Conservation (phyloP, 2,797 vertebrate genomes). For the Galago senegalensis region DNA sequence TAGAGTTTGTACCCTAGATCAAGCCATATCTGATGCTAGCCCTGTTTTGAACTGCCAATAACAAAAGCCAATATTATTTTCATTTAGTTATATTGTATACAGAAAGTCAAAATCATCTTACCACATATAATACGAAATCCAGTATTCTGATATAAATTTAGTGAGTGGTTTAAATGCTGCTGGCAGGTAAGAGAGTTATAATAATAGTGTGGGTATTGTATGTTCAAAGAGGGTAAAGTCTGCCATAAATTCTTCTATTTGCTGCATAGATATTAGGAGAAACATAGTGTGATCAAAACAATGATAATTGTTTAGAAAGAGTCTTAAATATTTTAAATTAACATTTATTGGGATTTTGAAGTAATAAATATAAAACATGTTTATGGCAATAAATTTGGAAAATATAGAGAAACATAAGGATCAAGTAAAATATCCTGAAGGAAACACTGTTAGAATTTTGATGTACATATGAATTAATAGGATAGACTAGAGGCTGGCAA, state of each 20-base stretch:
- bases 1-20: background rate
- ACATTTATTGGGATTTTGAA: background rate
- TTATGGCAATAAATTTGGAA: background rate
- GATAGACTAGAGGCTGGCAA: background rate
- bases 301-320: background rate
- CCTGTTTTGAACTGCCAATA: background rate
- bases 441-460: background rate
- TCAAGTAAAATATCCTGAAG: constrained; percentile 20
- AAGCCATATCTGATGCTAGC: background rate
- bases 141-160: background rate
- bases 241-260: background rate
- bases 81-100: constrained; percentile 16
- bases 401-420: constrained; percentile 18
- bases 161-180: constrained; percentile 5
- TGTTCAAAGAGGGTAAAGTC: background rate
- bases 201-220: background rate
- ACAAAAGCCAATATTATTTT: constrained; percentile 22
- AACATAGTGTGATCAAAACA: background rate
- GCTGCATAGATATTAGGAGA: background rate
- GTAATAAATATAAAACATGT: background rate
- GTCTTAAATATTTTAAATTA: background rate
- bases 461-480: background rate
- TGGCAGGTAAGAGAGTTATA: constrained; percentile 34
- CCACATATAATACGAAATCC: background rate
- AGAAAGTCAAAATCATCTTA: constrained; percentile 23